Evolutionary conservation across 2,888 invertebrate genomes (phyloP).

Genomic region (Phoenoteleia sp.): DNA sequence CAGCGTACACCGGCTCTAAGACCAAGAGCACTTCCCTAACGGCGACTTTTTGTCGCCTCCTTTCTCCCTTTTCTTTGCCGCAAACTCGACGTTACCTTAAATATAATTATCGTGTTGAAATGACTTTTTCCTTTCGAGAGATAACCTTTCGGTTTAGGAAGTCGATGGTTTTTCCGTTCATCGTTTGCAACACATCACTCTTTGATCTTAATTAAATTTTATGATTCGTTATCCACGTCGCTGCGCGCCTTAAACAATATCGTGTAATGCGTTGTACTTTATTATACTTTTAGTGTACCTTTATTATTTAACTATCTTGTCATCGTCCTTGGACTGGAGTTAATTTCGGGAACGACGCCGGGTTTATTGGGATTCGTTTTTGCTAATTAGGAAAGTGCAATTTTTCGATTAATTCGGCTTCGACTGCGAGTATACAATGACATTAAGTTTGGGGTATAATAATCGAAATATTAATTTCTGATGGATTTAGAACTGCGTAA

Average conservation of each 20-base stretch:
- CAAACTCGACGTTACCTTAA: constrained; percentile 41
- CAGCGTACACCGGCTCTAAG: constrained; percentile 32
- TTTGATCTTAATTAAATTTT: constrained; percentile 50
- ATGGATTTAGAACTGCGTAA: constrained; percentile 30
- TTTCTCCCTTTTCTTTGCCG: constrained; percentile 2
- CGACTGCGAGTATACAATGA: not conserved
- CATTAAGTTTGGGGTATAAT: not conserved
- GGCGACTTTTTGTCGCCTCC: constrained; percentile 37
- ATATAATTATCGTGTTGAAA: constrained; percentile 45
- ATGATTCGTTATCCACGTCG: not conserved
- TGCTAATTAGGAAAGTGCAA: constrained; percentile 22
- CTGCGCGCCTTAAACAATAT: not conserved
- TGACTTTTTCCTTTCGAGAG: constrained; percentile 30
- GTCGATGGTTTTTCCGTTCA: constrained; percentile 10
- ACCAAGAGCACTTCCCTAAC: constrained; percentile 31
- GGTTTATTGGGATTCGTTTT: constrained; percentile 15
- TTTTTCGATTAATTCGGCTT: constrained; percentile 2
- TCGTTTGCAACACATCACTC: not conserved
- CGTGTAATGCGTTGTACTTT: constrained; percentile 29
- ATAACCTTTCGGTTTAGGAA: constrained; percentile 43
- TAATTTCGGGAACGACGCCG: constrained; percentile 9
- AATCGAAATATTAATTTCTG: constrained; percentile 47
- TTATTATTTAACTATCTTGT: constrained; percentile 16
- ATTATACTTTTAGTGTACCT: constrained; percentile 1
- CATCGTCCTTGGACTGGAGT: not conserved